These are phyloP conservation scores for Myrmophylax atrothorax DNA, from an alignment of 2,113 vertebrate genomes.

Conservation along the genomic window DNA sequence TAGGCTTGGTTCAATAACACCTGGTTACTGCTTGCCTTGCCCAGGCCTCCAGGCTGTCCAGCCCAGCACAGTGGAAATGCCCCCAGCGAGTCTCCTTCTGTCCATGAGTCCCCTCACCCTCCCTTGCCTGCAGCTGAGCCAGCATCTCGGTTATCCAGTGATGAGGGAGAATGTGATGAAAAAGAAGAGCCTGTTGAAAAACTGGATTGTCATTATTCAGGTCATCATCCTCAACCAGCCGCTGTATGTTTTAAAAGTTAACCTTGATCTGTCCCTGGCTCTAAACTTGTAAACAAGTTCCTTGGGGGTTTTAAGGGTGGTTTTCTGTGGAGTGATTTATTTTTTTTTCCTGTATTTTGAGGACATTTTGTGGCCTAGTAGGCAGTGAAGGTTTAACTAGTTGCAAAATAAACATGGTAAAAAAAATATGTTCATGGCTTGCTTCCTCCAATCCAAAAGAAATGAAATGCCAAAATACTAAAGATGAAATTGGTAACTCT, in stretches of 20 bases:
- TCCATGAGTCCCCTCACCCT: slow-evolving; percentile 86
- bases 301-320: neutral
- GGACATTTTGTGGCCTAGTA: neutral
- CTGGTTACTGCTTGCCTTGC: slow-evolving; percentile 4
- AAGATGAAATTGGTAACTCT: neutral
- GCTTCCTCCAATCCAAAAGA: neutral
- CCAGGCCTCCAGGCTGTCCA: slow-evolving; percentile 87
- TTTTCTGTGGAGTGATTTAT: neutral
- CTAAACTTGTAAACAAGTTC: neutral
- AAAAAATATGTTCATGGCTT: neutral
- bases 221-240: slow-evolving; percentile 96
- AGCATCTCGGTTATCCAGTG: slow-evolving; percentile 90
- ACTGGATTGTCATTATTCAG: slow-evolving; percentile 99
- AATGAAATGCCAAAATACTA: neutral
- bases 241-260: slow-evolving; percentile 82
- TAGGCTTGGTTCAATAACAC: neutral
- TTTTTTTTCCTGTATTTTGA: neutral
- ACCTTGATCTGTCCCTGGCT: neutral
- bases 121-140: slow-evolving; percentile 84
- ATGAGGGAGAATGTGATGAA: slow-evolving; percentile 97
- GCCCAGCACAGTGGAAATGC: slow-evolving; percentile 83
- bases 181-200: slow-evolving; percentile 92
- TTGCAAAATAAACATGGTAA: neutral
- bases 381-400: neutral
- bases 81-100: slow-evolving; percentile 81